Evolutionary conservation across 2,888 invertebrate genomes (phyloP).

Genomic region (Cloeon dipterum): DNA sequence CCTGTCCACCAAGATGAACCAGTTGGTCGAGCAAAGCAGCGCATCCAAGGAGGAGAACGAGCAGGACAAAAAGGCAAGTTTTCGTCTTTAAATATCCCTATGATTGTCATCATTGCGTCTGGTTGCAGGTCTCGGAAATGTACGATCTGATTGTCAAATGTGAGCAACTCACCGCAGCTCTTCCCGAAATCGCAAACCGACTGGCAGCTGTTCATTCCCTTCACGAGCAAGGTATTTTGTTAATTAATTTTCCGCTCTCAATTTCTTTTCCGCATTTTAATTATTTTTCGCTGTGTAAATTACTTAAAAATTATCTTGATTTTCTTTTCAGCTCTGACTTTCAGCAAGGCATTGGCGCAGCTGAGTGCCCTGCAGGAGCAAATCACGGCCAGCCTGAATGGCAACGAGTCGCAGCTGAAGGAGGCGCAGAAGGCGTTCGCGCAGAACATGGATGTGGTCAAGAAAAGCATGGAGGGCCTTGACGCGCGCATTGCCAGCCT

Average conservation of each 20-base stretch:
- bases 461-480: conserved; percentile 48
- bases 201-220: conserved; percentile 67
- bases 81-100: too few species aligned
- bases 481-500: conserved; percentile 44
- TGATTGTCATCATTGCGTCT: too few species aligned
- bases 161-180: conserved; percentile 52
- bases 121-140: conserved; percentile 50
- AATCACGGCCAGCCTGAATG: conserved; percentile 44
- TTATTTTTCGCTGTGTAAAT: neutral
- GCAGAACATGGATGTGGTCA: conserved; percentile 52
- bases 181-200: conserved; percentile 60
- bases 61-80: conserved; percentile 34
- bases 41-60: conserved; percentile 35
- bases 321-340: conserved; percentile 51
- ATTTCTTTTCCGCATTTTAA: neutral
- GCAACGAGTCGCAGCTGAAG: conserved; percentile 51
- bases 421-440: conserved; percentile 63
- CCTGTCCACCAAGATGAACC: conserved; percentile 54
- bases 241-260: neutral
- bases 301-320: conserved; percentile 4
- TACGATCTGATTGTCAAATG: conserved; percentile 73
- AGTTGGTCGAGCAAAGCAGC: conserved; percentile 34
- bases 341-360: conserved; percentile 61
- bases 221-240: conserved; percentile 60
- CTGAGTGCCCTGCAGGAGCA: conserved; percentile 52